Evolutionary conservation across 2,113 vertebrate species (phyloP), one percentile per base, ranked within the genome.

Genomic region (Pterocles orientalis): DNA sequence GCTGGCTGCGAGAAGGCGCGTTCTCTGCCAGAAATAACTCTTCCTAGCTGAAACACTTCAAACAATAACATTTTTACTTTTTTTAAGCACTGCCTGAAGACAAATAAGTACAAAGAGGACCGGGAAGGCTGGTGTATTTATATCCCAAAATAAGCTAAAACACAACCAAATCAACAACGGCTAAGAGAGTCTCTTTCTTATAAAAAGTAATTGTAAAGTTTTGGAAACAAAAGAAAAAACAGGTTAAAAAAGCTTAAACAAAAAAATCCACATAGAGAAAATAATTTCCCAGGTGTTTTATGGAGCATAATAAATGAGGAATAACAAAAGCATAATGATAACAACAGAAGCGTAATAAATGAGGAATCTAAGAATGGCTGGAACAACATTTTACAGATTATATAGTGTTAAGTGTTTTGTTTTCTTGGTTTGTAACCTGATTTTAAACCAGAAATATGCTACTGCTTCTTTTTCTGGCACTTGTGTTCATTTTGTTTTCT

Each of bases 21-120:
- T 50, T 62, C 68, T 31, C 86, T 70, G 83, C 96, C 92, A 97
- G 86, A 94, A 95, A 83, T 70, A 88, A 90, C 85, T 82, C 50
- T 41, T 78, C 86, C 2, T 0, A 56, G 54, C 77, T 58, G 28
- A 62, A 93, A 79, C 77, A 43, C 91, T 95, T 92, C 91, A 90
- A 92, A 96, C 91, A 92, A 90, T 73, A 94, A 93, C 88, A 62
- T 47, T 81, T 78, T 77, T 50, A 76, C 58, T 80, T 80, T 77
- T 82, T 92, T 86, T 65, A 89, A 83, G 88, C 51, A 29, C 16
- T 56, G 80, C 91, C 69, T 76, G 7, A 92, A 94, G 64, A 56
- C 85, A 94, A 91, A 31, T 7, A 76, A 92, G 86, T 26, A 75
- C 86, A 88, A 92, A 86, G 91, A 83, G 20, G 56, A 17, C 28